Evolutionary conservation across 2,797 vertebrate species (phyloP).

Genomic region (Euphonia xanthogaster): DNA sequence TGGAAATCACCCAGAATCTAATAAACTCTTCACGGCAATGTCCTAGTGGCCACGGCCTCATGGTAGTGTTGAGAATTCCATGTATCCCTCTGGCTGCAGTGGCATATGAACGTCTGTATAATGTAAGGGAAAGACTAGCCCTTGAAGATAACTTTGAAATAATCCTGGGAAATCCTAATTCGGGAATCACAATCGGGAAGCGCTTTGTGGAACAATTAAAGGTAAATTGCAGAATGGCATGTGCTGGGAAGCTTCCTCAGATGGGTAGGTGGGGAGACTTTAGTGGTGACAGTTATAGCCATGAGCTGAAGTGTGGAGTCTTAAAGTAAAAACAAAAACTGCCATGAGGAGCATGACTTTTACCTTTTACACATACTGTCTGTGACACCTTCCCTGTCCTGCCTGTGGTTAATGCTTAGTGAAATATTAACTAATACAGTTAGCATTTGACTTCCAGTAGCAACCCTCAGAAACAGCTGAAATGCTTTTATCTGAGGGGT

Average conservation of each 20-base stretch:
- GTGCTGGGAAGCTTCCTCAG: not conserved
- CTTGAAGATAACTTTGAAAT: constrained; percentile 93
- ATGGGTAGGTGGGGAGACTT: not conserved
- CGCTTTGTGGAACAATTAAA: constrained; percentile 90
- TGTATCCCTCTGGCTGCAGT: constrained; percentile 87
- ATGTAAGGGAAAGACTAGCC: constrained; percentile 87
- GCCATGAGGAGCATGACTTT: not conserved
- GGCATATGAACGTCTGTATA: constrained; percentile 88
- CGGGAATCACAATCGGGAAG: constrained; percentile 84
- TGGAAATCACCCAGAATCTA: constrained; percentile 93
- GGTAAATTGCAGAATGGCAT: constrained; percentile 72
- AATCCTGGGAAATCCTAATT: constrained; percentile 87
- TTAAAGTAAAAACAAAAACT: not conserved
- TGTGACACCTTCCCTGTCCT: not conserved
- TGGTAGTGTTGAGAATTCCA: constrained; percentile 94
- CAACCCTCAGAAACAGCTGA: not conserved
- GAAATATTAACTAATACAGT: not conserved
- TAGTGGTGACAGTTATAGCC: not conserved
- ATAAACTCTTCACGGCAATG: constrained; percentile 87
- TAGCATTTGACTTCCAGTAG: not conserved
- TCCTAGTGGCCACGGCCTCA: constrained; percentile 89
- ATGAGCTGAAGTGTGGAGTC: not conserved
- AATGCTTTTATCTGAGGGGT: not conserved
- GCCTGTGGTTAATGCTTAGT: not conserved
- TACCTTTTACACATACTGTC: not conserved